These are phyloP conservation scores for Picus viridis DNA, from an alignment of 2,797 vertebrate genomes.

Conservation along the genomic window DNA sequence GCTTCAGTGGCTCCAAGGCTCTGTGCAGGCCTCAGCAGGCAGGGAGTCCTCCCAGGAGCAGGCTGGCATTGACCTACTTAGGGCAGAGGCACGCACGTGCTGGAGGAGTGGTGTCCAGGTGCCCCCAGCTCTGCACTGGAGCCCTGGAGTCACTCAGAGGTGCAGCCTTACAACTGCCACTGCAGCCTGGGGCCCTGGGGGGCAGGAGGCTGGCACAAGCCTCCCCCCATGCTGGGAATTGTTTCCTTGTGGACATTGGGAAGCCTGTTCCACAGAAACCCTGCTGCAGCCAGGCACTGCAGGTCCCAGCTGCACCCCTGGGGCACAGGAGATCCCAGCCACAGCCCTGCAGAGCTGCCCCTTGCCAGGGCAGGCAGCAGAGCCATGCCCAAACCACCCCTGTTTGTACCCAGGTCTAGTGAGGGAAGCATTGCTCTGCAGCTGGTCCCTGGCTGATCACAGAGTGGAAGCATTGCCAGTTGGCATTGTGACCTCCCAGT, in stretches of 20 bases:
- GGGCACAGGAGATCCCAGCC: fast-evolving
- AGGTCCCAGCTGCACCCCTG: fast-evolving
- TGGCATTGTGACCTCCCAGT: too few relatives aligned
- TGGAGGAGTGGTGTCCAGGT: not conserved
- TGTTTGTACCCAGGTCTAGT: fast-evolving
- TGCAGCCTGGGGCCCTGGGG: not conserved
- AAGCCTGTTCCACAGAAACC: not conserved
- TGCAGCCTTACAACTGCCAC: not conserved
- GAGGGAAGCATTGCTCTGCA: not conserved
- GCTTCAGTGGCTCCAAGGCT: too few relatives aligned
- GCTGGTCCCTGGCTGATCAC: too few relatives aligned
- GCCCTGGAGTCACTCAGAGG: not conserved
- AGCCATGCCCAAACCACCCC: not conserved
- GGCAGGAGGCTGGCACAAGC: not conserved
- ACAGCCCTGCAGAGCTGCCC: not conserved
- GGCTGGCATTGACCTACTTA: constrained; percentile 70
- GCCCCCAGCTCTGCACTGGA: not conserved
- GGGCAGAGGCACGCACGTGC: not conserved
- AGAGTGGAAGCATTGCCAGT: too few relatives aligned
- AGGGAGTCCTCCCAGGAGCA: not conserved
- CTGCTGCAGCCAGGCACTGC: not conserved
- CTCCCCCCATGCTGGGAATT: not conserved
- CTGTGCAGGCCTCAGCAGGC: not conserved
- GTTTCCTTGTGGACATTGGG: not conserved
- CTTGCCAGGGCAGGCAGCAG: too few relatives aligned